A percentile compares a stretch with the other conserved stretches of the same genome.
phyloP scores from a whole-genome alignment of 1,140 invertebrate species.

The Diorhabda carinulata region DNA sequence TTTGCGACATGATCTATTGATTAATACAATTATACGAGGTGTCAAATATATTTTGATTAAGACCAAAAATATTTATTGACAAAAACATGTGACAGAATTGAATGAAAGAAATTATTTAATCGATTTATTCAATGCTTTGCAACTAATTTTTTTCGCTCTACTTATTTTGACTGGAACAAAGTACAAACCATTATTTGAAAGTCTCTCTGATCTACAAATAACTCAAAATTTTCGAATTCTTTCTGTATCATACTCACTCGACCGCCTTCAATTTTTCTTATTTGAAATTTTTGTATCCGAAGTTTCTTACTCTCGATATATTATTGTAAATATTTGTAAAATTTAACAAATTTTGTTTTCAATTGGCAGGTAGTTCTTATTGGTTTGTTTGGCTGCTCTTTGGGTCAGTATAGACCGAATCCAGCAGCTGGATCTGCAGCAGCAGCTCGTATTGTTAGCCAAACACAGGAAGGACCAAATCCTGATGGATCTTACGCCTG shows the following conservation, averaged over 20 bases:
- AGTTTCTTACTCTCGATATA: background rate
- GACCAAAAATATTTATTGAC: too few species aligned
- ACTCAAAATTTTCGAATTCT: background rate
- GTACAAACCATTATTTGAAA: too few species aligned
- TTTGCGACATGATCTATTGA: too few species aligned
- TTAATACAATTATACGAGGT: too few species aligned
- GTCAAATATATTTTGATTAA: too few species aligned
- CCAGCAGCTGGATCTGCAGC: constrained; percentile 7
- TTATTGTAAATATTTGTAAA: background rate
- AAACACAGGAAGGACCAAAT: constrained; percentile 25
- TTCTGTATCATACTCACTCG: background rate
- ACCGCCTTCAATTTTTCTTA: background rate
- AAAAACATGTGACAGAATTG: too few species aligned
- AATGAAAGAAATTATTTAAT: too few species aligned
- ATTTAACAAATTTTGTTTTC: background rate
- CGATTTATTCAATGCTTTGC: too few species aligned
- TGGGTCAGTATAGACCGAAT: constrained; percentile 29
- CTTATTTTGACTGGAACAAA: too few species aligned
- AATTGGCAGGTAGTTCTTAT: constrained; percentile 21
- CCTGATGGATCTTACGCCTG: constrained; percentile 27
- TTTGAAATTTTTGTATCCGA: background rate
- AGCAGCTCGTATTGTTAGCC: constrained; percentile 20
- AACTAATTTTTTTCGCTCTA: too few species aligned
- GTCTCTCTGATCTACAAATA: background rate
- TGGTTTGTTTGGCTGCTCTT: constrained; percentile 24